Evolutionary conservation across 2,888 invertebrate genomes (phyloP).

Genomic region (Sialis fuliginosa): DNA sequence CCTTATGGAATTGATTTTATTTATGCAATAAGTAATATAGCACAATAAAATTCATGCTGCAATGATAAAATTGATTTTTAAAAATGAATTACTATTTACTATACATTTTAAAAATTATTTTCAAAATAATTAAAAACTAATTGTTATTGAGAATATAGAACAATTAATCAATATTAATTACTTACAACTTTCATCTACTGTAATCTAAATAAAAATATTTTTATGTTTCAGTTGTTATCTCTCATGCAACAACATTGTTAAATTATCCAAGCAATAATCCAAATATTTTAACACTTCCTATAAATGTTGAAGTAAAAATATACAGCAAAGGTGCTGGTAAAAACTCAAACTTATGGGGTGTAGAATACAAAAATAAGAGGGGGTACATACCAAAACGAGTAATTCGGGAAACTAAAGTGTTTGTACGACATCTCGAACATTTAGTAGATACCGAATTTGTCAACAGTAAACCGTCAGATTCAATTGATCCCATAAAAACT

Average conservation of each 20-base stretch:
- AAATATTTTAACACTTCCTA: slow-evolving; percentile 40
- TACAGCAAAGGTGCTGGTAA: slow-evolving; percentile 54
- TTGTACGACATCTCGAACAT: slow-evolving; percentile 22
- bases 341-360: slow-evolving; percentile 45
- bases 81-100: not conserved
- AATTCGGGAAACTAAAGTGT: slow-evolving; percentile 39
- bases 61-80: not conserved
- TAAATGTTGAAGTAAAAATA: slow-evolving; percentile 37
- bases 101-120: too few relatives aligned
- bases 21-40: too few relatives aligned
- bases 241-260: slow-evolving; percentile 39
- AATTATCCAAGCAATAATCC: slow-evolving; percentile 34
- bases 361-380: slow-evolving; percentile 42
- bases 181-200: not conserved
- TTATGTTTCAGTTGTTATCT: slow-evolving; percentile 36
- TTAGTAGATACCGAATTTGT: slow-evolving; percentile 7
- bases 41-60: too few relatives aligned
- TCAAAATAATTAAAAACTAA: too few relatives aligned
- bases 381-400: slow-evolving; percentile 45
- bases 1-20: too few relatives aligned
- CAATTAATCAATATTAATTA: not conserved
- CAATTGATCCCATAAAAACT: not conserved
- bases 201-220: slow-evolving; percentile 6
- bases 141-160: too few relatives aligned
- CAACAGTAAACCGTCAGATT: slow-evolving; percentile 8